Evolutionary conservation across 2,113 vertebrate genomes (phyloP).

Genomic region (Probosciger aterrimus): DNA sequence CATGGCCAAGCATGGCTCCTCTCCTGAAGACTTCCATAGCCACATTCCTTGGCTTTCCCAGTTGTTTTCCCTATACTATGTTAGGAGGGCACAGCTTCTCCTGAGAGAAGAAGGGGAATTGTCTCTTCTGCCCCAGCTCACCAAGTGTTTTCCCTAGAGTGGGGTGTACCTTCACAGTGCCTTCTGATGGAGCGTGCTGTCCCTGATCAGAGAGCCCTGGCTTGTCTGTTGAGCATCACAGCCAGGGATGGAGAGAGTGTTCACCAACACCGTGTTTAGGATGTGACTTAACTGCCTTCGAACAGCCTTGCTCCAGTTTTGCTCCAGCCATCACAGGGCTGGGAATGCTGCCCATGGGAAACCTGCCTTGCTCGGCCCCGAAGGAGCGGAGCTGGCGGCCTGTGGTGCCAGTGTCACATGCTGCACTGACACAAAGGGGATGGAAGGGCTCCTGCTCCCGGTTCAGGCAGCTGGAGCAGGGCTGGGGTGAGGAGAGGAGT

Average conservation of each 20-base stretch:
- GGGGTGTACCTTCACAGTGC: fast-evolving
- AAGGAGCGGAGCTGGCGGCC: neutral
- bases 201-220: neutral
- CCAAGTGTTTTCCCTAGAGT: neutral
- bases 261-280: neutral
- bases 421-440: neutral
- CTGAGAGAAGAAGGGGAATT: fast-evolving
- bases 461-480: neutral
- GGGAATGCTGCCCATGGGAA: conserved; percentile 43
- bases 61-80: fast-evolving
- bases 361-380: neutral
- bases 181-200: fast-evolving
- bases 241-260: neutral
- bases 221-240: neutral
- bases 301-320: neutral
- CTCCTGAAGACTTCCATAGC: neutral
- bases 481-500: neutral
- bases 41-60: neutral
- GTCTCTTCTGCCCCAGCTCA: neutral
- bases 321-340: neutral
- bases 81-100: neutral
- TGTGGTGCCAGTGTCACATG: conserved; percentile 6
- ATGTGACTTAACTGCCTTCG: neutral
- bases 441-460: neutral
- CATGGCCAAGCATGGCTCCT: neutral